Evolutionary conservation across 2,888 invertebrate genomes (phyloP), one percentile per base, ranked within the genome.

Genomic region (Callyntrura guangdongensis): DNA sequence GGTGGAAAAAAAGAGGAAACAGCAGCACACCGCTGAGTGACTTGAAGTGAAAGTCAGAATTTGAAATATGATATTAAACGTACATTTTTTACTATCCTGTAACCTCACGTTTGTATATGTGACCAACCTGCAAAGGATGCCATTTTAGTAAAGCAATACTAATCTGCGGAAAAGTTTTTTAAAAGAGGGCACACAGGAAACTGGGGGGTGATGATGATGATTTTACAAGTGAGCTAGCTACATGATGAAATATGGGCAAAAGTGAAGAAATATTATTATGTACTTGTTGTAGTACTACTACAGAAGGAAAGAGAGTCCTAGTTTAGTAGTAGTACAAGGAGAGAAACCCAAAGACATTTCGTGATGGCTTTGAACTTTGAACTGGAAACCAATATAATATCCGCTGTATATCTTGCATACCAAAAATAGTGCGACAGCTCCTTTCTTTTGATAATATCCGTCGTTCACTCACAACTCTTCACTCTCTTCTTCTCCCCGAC

Each of bases 321-420:
- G 64, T 64, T 82, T 36, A 36, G 36, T 36, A 36, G 36, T 36
- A 36, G 82, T 82, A 82, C 61, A 82, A 69, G 69, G 74, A 79
- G 89, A 79, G 79, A 90, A 90, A 90, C 90, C 86, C 85, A 81
- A 90, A 90, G 90, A 90, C 90, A 90, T 90, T 36, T 86, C 72
- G 90, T 85, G 82, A 91, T 91, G 91, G 89, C 86, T 85, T 91
- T 91, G 89, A 89, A 91, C 91, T 91, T 91, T 91, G 91, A 91
- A 89, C 89, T 91, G 91, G 86, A 91, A 91, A 90, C 90, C 90
- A 90, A 90, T 90, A 90, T 90, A 90, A 90, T 90, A 90, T 90
- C 90, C 90, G 90, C 72, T 86, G 53, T 45, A n/a, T 72, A 85
- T 69, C 72, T 56, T 72, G 85, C 72, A 85, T 72, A 85, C 59